Evolutionary conservation across 2,888 invertebrate genomes (phyloP).

Genomic region (Aphodius sticticus): DNA sequence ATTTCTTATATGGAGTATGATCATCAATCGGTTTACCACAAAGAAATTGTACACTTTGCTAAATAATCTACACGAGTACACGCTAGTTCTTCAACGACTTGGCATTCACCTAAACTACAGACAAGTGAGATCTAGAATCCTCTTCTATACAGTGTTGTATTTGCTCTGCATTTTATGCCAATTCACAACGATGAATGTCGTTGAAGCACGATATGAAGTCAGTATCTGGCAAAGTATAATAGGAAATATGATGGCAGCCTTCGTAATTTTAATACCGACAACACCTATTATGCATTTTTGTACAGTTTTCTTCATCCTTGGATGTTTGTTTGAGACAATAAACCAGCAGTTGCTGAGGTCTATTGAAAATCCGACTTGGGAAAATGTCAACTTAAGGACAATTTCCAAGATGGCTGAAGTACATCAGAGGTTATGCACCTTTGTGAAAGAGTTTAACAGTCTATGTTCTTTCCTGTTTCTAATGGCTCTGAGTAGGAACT

Average conservation of each 20-base stretch:
- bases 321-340: neutral
- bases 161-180: neutral
- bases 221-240: neutral
- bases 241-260: neutral
- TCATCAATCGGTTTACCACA: neutral
- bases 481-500: neutral
- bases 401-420: neutral
- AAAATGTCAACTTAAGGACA: neutral
- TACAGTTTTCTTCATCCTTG: neutral
- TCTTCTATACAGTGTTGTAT: neutral
- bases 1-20: neutral
- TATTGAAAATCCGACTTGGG: neutral
- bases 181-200: neutral
- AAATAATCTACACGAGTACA: neutral
- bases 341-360: neutral
- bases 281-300: neutral
- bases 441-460: neutral
- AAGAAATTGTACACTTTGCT: neutral
- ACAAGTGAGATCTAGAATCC: neutral
- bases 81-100: neutral
- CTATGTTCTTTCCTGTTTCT: neutral
- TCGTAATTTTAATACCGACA: neutral
- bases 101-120: neutral
- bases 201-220: neutral
- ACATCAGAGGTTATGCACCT: neutral